Evolutionary conservation across 2,888 invertebrate species (phyloP).

Genomic region (Cosmia pyralina): DNA sequence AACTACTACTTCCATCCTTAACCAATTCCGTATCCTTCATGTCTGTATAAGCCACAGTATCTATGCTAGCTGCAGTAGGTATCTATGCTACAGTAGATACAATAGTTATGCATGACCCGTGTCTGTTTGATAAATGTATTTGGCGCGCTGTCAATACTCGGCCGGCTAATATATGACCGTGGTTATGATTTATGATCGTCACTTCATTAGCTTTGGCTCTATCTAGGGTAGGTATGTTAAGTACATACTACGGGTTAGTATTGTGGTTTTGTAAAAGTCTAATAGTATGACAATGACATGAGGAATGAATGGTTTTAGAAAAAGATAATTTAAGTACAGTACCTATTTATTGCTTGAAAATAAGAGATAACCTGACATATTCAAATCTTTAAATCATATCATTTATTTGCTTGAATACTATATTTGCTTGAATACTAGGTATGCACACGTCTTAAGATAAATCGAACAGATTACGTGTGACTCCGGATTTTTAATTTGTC

Average conservation of each 20-base stretch:
- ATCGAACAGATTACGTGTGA: no score
- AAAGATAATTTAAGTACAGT: no score
- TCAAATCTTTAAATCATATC: neutral
- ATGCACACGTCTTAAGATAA: no score
- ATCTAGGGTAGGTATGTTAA: constrained; percentile 13
- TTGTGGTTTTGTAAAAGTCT: neutral
- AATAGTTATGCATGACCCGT: constrained; percentile 48
- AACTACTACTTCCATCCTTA: neutral
- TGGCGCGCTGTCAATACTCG: constrained; percentile 78
- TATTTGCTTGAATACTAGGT: no score
- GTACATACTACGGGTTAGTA: neutral
- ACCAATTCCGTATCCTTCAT: neutral
- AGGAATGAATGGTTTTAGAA: neutral
- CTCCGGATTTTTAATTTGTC: no score
- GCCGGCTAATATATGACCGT: constrained; percentile 68
- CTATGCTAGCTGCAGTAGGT: neutral
- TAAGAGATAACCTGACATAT: neutral
- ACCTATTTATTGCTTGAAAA: neutral
- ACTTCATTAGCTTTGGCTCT: constrained; percentile 78
- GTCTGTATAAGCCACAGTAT: neutral
- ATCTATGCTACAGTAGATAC: constrained; percentile 8
- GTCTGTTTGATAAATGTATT: constrained; percentile 69
- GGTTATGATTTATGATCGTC: constrained; percentile 80
- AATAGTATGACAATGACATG: neutral
- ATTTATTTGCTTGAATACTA: no score